phyloP scores from a whole-genome alignment of 2,797 vertebrate genomes.

The Dendrocincla fuliginosa region DNA sequence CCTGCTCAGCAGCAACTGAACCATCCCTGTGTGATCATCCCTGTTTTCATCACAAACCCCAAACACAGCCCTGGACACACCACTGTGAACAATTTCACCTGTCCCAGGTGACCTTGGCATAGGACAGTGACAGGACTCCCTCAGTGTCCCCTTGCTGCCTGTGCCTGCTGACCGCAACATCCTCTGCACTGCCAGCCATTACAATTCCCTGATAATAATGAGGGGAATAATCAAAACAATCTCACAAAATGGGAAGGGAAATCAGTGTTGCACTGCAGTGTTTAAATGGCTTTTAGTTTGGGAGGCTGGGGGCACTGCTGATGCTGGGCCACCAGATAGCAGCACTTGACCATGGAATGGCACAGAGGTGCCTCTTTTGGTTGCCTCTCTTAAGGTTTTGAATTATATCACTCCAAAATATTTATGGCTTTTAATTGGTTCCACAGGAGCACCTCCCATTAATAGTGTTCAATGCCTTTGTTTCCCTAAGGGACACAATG shows the following conservation, averaged over 20 bases:
- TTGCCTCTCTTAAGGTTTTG: accelerated
- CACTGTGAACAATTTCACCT: accelerated
- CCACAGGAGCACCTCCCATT: accelerated
- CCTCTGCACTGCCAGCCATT: accelerated
- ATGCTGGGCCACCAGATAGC: conserved; percentile 62
- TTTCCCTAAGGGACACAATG: accelerated
- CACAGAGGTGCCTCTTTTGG: accelerated
- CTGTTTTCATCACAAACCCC: background rate
- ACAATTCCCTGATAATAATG: accelerated
- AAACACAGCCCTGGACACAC: background rate
- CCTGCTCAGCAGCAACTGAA: too few relatives aligned
- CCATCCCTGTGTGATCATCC: background rate
- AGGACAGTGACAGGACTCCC: background rate
- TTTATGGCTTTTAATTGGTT: accelerated
- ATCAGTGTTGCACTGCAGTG: accelerated
- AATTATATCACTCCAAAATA: accelerated
- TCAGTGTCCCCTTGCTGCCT: background rate
- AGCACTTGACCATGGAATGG: background rate
- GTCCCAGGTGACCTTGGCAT: accelerated
- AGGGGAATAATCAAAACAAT: accelerated
- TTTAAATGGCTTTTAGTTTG: accelerated
- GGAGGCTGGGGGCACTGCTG: background rate
- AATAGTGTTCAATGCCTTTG: accelerated
- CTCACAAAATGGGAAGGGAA: accelerated
- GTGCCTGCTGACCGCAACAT: background rate